A percentile compares a stretch with the other conserved stretches of the same genome.
Evolutionary conservation across 1,140 invertebrate genomes (phyloP).

Genomic region (Tetragnatha versicolor): DNA sequence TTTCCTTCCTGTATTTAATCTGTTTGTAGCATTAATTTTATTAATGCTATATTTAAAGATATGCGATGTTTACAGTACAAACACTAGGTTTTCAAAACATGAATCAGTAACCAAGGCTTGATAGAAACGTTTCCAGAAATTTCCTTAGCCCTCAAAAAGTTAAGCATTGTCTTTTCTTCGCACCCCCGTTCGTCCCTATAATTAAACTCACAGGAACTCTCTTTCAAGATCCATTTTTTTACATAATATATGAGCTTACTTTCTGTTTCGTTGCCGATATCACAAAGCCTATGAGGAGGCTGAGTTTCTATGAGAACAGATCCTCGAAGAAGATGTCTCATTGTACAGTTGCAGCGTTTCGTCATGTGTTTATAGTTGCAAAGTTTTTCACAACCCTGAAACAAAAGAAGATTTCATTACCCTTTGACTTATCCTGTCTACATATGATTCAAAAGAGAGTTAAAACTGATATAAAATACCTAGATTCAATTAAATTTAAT

Average conservation of each 20-base stretch:
- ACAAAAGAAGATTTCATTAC: background rate
- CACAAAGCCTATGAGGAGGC: background rate
- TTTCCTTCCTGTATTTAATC: too few species aligned
- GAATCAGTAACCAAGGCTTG: too few species aligned
- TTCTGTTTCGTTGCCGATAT: background rate
- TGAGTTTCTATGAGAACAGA: background rate
- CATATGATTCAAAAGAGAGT: background rate
- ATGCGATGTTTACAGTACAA: too few species aligned
- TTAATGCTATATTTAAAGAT: too few species aligned
- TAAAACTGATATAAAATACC: background rate
- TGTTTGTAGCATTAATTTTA: too few species aligned
- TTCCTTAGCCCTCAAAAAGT: too few species aligned
- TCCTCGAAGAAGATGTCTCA: constrained; percentile 20
- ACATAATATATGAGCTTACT: constrained; percentile 7
- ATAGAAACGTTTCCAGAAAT: too few species aligned
- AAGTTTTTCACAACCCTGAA: constrained; percentile 22
- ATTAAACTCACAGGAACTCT: too few species aligned
- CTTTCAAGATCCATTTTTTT: too few species aligned
- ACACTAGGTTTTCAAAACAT: too few species aligned
- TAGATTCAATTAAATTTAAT: background rate
- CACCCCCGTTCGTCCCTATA: too few species aligned
- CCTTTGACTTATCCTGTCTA: background rate
- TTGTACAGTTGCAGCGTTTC: constrained; percentile 17
- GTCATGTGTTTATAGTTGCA: constrained; percentile 8
- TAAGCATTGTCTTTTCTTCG: too few species aligned